phyloP scores from a whole-genome alignment of 1,140 invertebrate species.

The Philaenus spumarius region DNA sequence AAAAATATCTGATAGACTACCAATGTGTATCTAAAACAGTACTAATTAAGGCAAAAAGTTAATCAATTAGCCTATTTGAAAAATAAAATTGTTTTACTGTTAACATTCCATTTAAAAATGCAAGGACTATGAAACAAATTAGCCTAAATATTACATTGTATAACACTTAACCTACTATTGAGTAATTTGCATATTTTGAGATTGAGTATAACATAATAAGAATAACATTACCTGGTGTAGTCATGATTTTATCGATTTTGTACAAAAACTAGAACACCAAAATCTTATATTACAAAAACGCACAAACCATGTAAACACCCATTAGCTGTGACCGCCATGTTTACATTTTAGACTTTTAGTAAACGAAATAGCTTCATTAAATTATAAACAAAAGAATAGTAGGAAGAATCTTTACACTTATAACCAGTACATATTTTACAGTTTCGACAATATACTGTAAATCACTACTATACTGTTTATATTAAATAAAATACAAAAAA shows the following conservation, averaged over 20 bases:
- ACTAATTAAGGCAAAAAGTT: too few species aligned
- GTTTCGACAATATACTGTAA: too few species aligned
- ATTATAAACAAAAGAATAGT: too few species aligned
- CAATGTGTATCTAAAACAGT: too few species aligned
- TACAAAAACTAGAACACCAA: neutral
- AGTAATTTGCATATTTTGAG: neutral
- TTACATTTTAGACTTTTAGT: constrained; percentile 6
- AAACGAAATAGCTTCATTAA: too few species aligned
- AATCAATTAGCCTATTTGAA: too few species aligned
- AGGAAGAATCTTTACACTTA: too few species aligned
- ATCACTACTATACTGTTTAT: too few species aligned
- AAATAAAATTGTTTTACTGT: too few species aligned
- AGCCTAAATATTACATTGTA: neutral
- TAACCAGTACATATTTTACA: too few species aligned
- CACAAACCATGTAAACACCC: constrained; percentile 24
- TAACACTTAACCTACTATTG: neutral
- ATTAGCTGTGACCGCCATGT: constrained; percentile 21
- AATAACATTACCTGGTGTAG: neutral
- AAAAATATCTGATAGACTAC: too few species aligned
- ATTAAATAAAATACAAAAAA: too few species aligned
- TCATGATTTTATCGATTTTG: neutral
- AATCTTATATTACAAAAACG: constrained; percentile 3
- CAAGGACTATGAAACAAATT: neutral
- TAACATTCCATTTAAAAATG: neutral
- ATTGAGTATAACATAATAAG: neutral